A percentile compares a stretch with the other conserved stretches of the same genome.
These are phyloP conservation scores for Leuctra nigra DNA, from an alignment of 2,888 invertebrate genomes.

Conservation along the genomic window DNA sequence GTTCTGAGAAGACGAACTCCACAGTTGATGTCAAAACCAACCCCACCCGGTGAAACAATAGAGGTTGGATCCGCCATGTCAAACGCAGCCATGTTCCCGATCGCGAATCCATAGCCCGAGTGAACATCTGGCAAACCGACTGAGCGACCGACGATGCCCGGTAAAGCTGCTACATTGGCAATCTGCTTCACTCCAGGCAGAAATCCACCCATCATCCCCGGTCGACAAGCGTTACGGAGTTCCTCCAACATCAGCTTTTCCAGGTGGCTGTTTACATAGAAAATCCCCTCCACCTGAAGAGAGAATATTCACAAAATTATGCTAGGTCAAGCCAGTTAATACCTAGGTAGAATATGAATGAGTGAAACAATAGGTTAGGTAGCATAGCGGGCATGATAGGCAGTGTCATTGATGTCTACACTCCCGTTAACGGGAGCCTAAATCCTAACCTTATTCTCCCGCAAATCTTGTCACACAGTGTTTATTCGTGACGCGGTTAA, in stretches of 20 bases:
- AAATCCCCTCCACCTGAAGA: slow-evolving; percentile 88
- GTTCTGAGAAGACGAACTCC: slow-evolving; percentile 93
- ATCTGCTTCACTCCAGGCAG: slow-evolving; percentile 98
- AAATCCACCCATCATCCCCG: slow-evolving; percentile 90
- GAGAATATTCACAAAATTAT: no score
- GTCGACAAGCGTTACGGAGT: slow-evolving; percentile 80
- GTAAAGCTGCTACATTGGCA: slow-evolving; percentile 96
- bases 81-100: slow-evolving; percentile 99
- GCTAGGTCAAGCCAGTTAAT: no score
- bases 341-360: no score
- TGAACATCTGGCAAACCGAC: slow-evolving; percentile 96
- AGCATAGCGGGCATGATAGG: no score
- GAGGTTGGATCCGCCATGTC: slow-evolving; percentile 87
- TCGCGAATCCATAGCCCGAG: slow-evolving; percentile 99
- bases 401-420: no score
- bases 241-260: slow-evolving; percentile 98
- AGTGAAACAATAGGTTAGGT: no score
- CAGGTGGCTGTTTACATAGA: slow-evolving; percentile 88
- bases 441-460: no score
- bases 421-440: no score
- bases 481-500: no score
- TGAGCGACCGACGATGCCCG: slow-evolving; percentile 91
- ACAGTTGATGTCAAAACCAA: slow-evolving; percentile 99
- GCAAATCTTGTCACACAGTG: no score
- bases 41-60: slow-evolving; percentile 96